Percentiles rank a stretch among this genome's conserved stretches.
Evolutionary conservation across 2,888 invertebrate genomes (phyloP).

Genomic region (Alsophila aescularia): DNA sequence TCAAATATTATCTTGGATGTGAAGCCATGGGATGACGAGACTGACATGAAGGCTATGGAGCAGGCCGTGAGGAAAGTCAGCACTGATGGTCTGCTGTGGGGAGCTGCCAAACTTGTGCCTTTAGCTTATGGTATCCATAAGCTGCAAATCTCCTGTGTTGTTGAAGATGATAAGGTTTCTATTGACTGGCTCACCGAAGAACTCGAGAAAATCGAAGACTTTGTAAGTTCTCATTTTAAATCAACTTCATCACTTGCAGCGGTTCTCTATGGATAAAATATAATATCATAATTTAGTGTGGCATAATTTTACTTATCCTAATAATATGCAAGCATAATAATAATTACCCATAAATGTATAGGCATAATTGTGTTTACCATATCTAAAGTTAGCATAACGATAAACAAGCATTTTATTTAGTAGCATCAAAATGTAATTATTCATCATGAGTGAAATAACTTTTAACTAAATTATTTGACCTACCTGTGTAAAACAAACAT

Average conservation of each 20-base stretch:
- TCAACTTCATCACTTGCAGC: neutral
- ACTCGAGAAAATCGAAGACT: slow-evolving; percentile 93
- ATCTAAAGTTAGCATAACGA: too few species aligned
- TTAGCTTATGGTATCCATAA: slow-evolving; percentile 97
- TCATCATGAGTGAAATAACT: too few species aligned
- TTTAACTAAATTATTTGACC: too few species aligned
- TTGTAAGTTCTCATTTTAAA: slow-evolving; percentile 79
- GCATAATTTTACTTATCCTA: too few species aligned
- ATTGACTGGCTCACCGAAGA: slow-evolving; percentile 94
- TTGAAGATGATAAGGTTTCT: slow-evolving; percentile 98
- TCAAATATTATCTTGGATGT: slow-evolving; percentile 97
- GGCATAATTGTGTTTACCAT: too few species aligned
- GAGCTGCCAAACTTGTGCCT: slow-evolving; percentile 95
- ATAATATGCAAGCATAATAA: too few species aligned
- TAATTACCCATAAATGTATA: too few species aligned
- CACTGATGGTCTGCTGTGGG: slow-evolving; percentile 96
- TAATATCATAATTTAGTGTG: too few species aligned
- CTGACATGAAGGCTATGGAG: slow-evolving; percentile 95
- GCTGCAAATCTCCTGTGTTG: slow-evolving; percentile 95
- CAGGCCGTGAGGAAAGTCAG: slow-evolving; percentile 89
- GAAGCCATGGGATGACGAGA: slow-evolving; percentile 97
- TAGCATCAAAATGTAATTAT: too few species aligned
- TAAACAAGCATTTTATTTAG: too few species aligned
- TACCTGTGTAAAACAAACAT: too few species aligned
- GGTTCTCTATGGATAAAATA: too few species aligned